These are phyloP conservation scores for Sarcophaga caerulescens DNA, from an alignment of 2,888 invertebrate genomes.

Conservation along the genomic window DNA sequence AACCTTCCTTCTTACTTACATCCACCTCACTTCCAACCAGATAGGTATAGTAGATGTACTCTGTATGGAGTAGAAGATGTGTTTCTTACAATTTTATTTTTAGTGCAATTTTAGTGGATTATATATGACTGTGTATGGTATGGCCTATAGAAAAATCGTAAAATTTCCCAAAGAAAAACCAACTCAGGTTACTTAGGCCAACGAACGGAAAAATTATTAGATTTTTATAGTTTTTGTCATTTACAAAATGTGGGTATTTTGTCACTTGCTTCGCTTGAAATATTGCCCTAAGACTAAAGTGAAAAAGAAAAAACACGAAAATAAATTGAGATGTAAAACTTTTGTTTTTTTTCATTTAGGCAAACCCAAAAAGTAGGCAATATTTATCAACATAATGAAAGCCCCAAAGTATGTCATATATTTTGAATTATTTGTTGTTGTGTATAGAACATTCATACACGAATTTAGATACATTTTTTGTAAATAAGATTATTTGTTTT, in stretches of 20 bases:
- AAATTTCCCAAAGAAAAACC: conserved; percentile 35
- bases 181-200: conserved; percentile 53
- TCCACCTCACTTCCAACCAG: neutral
- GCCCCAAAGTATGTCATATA: conserved; percentile 23
- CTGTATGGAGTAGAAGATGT: neutral
- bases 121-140: conserved; percentile 44
- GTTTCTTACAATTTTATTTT: conserved; percentile 11
- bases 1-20: conserved; percentile 1
- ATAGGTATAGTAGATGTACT: neutral
- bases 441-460: neutral
- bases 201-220: conserved; percentile 51
- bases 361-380: conserved; percentile 40
- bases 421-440: conserved; percentile 15
- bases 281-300: neutral
- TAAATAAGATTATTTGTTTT: neutral
- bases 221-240: conserved; percentile 63
- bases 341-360: neutral
- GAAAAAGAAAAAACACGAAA: conserved; percentile 2
- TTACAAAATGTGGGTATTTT: conserved; percentile 58
- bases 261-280: conserved; percentile 10
- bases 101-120: conserved; percentile 53
- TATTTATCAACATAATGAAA: conserved; percentile 24
- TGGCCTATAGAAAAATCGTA: conserved; percentile 67
- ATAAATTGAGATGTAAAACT: conserved; percentile 52
- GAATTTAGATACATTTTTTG: neutral